Percentiles rank a stretch among this genome's conserved stretches.
Conservation (phyloP, 2,888 invertebrate genomes). For the Cerceris rybyensis region DNA sequence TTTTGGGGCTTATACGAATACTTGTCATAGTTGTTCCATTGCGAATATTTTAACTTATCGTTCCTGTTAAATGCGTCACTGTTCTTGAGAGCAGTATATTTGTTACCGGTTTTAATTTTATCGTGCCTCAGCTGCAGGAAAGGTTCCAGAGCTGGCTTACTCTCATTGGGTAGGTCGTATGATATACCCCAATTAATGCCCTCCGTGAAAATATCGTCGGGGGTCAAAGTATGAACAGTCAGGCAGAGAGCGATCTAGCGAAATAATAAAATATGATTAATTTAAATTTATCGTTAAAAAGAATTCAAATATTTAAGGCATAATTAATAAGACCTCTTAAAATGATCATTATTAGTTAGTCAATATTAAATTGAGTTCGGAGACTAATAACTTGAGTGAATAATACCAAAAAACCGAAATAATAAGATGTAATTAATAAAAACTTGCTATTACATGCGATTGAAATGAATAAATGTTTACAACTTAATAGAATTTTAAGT, state of each 20-base stretch:
- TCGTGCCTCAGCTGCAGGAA: slow-evolving; percentile 75
- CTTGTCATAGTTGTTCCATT: slow-evolving; percentile 65
- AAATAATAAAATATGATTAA: background rate
- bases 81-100: slow-evolving; percentile 49
- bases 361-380: too few species aligned
- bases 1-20: slow-evolving; percentile 58
- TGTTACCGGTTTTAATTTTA: slow-evolving; percentile 55
- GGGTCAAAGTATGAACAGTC: slow-evolving; percentile 82
- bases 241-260: slow-evolving; percentile 84
- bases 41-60: slow-evolving; percentile 45
- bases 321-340: too few species aligned
- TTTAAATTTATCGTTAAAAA: background rate
- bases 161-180: slow-evolving; percentile 83
- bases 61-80: slow-evolving; percentile 33
- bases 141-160: slow-evolving; percentile 77
- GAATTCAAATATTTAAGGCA: too few species aligned
- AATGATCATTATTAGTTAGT: too few species aligned
- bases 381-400: too few species aligned
- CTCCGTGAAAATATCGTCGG: slow-evolving; percentile 84
- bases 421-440: too few species aligned
- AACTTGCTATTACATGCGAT: too few species aligned
- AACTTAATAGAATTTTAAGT: too few species aligned
- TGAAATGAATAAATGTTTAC: too few species aligned
- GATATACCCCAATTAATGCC: slow-evolving; percentile 89
- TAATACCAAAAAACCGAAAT: too few species aligned